Evolutionary conservation across 2,797 vertebrate genomes (phyloP), one percentile per base, ranked within the genome.

Genomic region (Chromis chromis): DNA sequence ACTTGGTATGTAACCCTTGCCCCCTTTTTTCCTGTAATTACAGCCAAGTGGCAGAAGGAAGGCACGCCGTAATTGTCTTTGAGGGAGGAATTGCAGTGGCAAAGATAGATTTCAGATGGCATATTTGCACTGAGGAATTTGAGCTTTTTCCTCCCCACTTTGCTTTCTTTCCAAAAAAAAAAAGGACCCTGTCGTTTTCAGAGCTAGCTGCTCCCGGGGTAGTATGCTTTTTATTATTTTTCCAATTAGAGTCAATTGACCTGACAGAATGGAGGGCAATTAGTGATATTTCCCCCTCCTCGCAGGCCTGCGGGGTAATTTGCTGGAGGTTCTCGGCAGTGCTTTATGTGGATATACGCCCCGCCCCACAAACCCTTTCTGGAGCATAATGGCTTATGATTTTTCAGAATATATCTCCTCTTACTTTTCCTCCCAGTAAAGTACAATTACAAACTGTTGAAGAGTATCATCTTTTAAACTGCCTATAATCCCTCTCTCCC

Each of bases 171-270:
- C 91, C 79, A 80, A 55, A 55, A 55, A 55, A 55, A 55, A 91
- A 91, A 91, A 91, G 95, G 96, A 96, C 96, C 95, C 95, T 95
- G 95, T 96, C 96, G 95, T 96, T 96, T 96, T 96, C 95, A 92
- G 94, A 92, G 94, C 95, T 95, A 93, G 92, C 95, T 94, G 96
- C 92, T 97, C 97, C 95, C 95, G 96, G 96, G 95, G 96, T 96
- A 97, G 95, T 96, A 96, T 96, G 96, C 96, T 96, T 97, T 93
- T 92, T 93, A 96, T 97, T 98, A 97, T 98, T 97, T 98, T 97
- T 97, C 96, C 96, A 97, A 98, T 98, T 97, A 98, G 96, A 98
- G 96, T 98, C 97, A 98, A 98, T 97, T 98, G 97, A 98, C 97
- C 97, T 98, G 97, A 98, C 97, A 98, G 97, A 98, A 98, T 97